These are phyloP conservation scores for Brachyptera risi DNA, from an alignment of 2,888 invertebrate genomes.

Conservation along the genomic window DNA sequence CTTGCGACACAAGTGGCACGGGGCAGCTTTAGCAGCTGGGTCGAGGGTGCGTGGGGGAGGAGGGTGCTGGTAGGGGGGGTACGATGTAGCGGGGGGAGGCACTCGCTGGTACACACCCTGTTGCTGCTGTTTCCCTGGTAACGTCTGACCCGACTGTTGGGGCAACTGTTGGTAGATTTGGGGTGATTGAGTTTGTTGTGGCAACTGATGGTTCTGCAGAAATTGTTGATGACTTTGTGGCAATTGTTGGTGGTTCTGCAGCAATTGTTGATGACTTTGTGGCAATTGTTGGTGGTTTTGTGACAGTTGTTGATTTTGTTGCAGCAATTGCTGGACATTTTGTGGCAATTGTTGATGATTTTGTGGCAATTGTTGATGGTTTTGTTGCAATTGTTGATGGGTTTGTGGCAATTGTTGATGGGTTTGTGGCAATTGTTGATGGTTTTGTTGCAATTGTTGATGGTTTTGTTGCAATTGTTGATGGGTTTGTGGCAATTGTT, in stretches of 20 bases:
- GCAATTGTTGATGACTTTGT: background rate
- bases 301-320: constrained; percentile 1
- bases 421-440: constrained; percentile 3
- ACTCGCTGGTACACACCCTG: constrained; percentile 33
- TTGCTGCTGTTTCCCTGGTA: constrained; percentile 51
- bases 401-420: background rate
- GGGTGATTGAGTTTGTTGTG: constrained; percentile 9
- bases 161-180: background rate
- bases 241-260: background rate
- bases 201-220: background rate
- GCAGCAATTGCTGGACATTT: constrained; percentile 13
- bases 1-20: constrained; percentile 84
- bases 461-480: background rate
- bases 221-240: background rate
- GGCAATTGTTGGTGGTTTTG: background rate
- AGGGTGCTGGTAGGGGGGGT: constrained; percentile 61
- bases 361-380: background rate
- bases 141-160: constrained; percentile 34
- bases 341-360: constrained; percentile 8
- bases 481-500: background rate
- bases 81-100: constrained; percentile 45
- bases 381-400: too few species aligned
- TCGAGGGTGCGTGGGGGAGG: constrained; percentile 49
- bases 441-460: constrained; percentile 1
- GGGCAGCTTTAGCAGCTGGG: constrained; percentile 54